Evolutionary conservation across 2,797 vertebrate genomes (phyloP), one percentile per base, ranked within the genome.

Genomic region (Helarctos malayanus): DNA sequence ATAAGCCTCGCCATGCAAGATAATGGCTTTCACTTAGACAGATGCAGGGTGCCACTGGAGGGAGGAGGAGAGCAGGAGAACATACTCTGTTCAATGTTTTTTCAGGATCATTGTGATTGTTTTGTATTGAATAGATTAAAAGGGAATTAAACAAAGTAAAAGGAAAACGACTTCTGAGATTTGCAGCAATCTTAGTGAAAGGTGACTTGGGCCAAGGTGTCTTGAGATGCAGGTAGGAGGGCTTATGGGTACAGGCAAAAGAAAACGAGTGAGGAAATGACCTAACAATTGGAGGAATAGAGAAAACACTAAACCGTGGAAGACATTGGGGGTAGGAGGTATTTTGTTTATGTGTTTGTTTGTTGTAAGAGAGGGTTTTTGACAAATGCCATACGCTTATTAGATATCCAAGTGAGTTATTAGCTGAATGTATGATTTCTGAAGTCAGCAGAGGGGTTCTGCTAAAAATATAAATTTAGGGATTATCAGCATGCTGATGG

Each of bases 311-410:
- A 23, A 47, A 10, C 12, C 32, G 7, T 49, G 49, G 49, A 25
- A 76, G 4, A 25, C 2, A 23, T 1, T 35, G 25, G n/a, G 3
- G 84, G 25, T 18, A 56, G 9, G 57, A 59, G 25, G n/a, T 21
- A n/a, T 78, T 78, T n/a, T 54, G 47, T 52, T 52, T 47, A 5
- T 18, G 15, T 6, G 27, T 87, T 69, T 54, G 21, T 57, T 89
- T 86, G 83, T 87, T 57, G 9, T 82, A 69, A 94, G 19, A 38
- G 29, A 73, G 47, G n/a, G 10, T 4, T 89, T 57, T 56, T 71
- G 18, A 32, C n/a, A 32, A n/a, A 23, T 89, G 45, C 45, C n/a
- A 19, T 59, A 32, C 5, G 12, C 10, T 32, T 21, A 32, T 47
- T 38, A 65, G n/a, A 69, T 41, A 80, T 19, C 13, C 35, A 86